phyloP scores from a whole-genome alignment of 2,888 invertebrate genomes.

The Caenorhabditis sp. region DNA sequence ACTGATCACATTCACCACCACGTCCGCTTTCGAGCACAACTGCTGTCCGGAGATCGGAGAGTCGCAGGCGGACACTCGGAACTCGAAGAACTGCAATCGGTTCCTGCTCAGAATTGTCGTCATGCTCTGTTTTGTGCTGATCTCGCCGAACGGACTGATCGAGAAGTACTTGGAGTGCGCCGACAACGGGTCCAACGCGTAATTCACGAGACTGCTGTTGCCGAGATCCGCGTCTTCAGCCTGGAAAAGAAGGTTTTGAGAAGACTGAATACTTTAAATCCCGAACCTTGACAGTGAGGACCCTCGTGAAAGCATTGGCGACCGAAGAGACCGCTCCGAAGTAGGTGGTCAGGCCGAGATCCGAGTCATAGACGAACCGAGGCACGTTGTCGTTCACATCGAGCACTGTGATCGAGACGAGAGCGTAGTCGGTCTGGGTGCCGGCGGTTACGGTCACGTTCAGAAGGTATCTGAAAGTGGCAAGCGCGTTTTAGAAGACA shows the following conservation, averaged over 20 bases:
- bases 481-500: background rate
- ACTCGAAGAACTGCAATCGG: constrained; percentile 69
- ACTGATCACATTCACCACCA: constrained; percentile 72
- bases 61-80: constrained; percentile 74
- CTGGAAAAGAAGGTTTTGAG: constrained; percentile 79
- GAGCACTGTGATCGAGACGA: constrained; percentile 75
- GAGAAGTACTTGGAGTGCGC: constrained; percentile 76
- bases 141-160: constrained; percentile 72
- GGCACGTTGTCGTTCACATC: constrained; percentile 97
- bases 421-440: constrained; percentile 72
- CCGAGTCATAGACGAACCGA: constrained; percentile 84
- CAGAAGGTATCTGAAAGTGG: constrained; percentile 71
- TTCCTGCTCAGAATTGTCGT: constrained; percentile 66
- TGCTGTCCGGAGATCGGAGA: constrained; percentile 72
- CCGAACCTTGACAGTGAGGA: constrained; percentile 71
- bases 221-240: constrained; percentile 91
- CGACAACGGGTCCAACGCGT: constrained; percentile 82
- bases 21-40: constrained; percentile 72
- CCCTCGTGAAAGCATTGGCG: constrained; percentile 69
- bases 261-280: background rate
- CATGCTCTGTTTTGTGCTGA: constrained; percentile 74
- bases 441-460: constrained; percentile 77
- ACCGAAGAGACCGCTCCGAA: constrained; percentile 74
- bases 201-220: constrained; percentile 87
- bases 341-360: constrained; percentile 68